Base-by-base conservation (phyloP, 2,113 vertebrate genomes). In the Hemicordylus capensis region DNA sequence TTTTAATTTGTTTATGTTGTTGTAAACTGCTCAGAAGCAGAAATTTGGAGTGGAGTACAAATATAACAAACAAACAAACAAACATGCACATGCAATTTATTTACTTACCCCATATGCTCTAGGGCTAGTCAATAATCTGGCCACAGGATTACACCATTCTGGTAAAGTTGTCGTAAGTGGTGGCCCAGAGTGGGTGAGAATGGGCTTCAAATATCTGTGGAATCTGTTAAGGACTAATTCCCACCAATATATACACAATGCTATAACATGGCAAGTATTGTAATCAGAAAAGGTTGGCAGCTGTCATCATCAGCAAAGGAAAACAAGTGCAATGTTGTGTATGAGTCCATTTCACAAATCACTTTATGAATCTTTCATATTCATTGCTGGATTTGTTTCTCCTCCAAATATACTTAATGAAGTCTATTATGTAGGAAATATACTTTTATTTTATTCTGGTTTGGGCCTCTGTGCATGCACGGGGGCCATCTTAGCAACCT, bases 151-250 rank as follows among this genome's bases (percentile, higher is more conserved):
- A 69, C 97, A 97, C 92, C 97, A 97, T 69, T 85, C 90, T 0
- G 97, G 97, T 86, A 98, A 89, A 0, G 97, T 97, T 0, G 94
- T 91, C 3, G 96, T 96, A 88, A 98, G 96, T 0, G 96, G 97
- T 42, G 97, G 98, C 19, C 97, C 97, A 0, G 94, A 2, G 4
- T 98, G 97, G 7, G 98, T 98, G 90, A 98, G 90, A 89, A 96
- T 89, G 1, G 97, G 97, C 82, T 96, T 98, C 76, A 98, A 87
- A 75, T 97, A 97, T 95, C 96, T 98, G 92, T 66, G 83, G 89
- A 83, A 78, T 76, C 87, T 92, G 95, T 97, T 96, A 97, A 98
- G 94, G 95, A 91, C 88, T n/a, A 46, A 90, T 90, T 89, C 61
- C 67, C 39, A 6, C 26, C 14, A 22, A n/a, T 15, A 34, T 7